Evolutionary conservation across 1,140 invertebrate species (phyloP), one percentile per base, ranked within the genome.

Genomic region (Polypedilum pembai): DNA sequence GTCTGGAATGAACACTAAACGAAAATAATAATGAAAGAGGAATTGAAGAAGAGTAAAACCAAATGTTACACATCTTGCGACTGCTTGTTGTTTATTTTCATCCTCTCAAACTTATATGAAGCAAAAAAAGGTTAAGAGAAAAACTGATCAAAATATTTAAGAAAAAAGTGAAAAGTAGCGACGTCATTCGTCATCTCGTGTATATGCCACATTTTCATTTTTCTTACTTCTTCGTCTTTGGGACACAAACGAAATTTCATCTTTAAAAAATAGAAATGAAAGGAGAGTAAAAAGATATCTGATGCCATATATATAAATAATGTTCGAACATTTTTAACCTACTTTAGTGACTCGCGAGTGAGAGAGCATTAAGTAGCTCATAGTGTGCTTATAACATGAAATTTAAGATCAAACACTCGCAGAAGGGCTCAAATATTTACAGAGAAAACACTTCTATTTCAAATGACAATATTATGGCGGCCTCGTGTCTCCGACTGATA

Each of bases 61-160:
- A 56, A 56, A 56, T 56, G 45, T 56, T 56, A 56, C 45, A 56
- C 45, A 56, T 56, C 45, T 56, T n/a, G n/a, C n/a, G 45, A 56
- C n/a, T 56, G n/a, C 24, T 56, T 56, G 45, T 56, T 56, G 45
- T 56, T 56, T 56, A 56, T 56, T 56, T 56, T 56, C 45, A 56
- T 56, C 45, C 45, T 10, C 12, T 56, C n/a, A 12, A 15, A 56
- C 45, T 56, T 56, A 56, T 15, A n/a, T 56, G 24, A 33, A 5
- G 24, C 24, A 33, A 33, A 33, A 33, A 33, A 33, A 33, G 5
- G 24, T 33, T 3, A 33, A 33, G 5, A n/a, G 12, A 56, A n/a
- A 15, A 56, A 56, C 45, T n/a, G 45, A 56, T 56, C 45, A 56
- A 56, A 56, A 56, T 56, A 56, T 56, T 56, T n/a, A 56, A 56